A percentile compares a stretch with the other conserved stretches of the same genome.
These are phyloP conservation scores for Chrysomela aeneicollis DNA, from an alignment of 2,888 invertebrate genomes.

Conservation along the genomic window DNA sequence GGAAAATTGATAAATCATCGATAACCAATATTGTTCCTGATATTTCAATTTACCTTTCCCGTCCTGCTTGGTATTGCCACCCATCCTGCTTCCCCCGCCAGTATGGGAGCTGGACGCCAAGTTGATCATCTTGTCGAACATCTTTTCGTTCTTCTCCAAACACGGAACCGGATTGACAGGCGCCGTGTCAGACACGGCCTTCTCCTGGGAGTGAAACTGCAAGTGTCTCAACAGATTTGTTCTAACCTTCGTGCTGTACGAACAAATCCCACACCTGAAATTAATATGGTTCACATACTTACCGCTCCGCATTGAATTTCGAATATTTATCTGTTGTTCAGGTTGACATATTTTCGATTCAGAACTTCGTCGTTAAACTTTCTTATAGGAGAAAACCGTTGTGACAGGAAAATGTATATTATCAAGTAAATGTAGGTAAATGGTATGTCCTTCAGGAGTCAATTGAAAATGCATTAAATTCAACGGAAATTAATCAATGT, in stretches of 20 bases:
- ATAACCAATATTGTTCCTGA: background rate
- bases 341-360: no score
- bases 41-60: constrained; percentile 37
- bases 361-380: no score
- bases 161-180: constrained; percentile 86
- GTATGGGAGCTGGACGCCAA: constrained; percentile 73
- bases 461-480: no score
- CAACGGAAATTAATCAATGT: no score
- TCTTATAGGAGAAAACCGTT: no score
- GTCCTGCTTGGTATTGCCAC: constrained; percentile 43
- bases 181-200: constrained; percentile 69
- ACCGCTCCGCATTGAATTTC: no score
- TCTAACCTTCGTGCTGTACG: constrained; percentile 71
- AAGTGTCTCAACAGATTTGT: constrained; percentile 77
- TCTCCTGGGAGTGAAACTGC: constrained; percentile 69
- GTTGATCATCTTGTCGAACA: constrained; percentile 88
- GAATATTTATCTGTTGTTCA: no score
- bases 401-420: no score
- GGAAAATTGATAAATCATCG: no score
- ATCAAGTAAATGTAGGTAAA: no score
- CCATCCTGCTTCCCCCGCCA: constrained; percentile 58
- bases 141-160: constrained; percentile 77
- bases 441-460: no score
- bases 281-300: no score
- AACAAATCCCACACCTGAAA: constrained; percentile 65